Conservation (phyloP, 2,797 vertebrate species). For the Ctenosaura bakeri region DNA sequence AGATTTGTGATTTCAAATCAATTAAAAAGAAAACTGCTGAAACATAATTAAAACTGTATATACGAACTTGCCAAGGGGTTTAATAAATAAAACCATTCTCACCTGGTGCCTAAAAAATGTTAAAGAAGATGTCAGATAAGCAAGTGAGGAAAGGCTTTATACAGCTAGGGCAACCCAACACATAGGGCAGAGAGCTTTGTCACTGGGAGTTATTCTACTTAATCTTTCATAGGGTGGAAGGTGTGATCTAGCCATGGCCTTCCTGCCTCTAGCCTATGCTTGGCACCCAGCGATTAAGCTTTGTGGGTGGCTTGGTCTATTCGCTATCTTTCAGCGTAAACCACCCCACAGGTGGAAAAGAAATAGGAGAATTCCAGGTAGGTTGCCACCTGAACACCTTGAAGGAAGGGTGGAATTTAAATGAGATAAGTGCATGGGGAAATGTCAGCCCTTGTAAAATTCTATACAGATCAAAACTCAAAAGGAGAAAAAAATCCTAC, state of each 20-base stretch:
- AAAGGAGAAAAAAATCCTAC: not conserved
- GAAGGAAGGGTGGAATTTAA: slow-evolving; percentile 1
- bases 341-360: not conserved
- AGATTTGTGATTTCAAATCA: not conserved
- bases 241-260: not conserved
- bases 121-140: not conserved
- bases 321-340: not conserved
- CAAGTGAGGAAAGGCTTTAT: not conserved
- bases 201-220: not conserved
- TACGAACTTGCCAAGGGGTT: not conserved
- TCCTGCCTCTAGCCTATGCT: too few species aligned
- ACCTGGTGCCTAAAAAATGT: not conserved
- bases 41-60: not conserved
- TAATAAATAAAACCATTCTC: not conserved
- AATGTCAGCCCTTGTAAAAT: not conserved
- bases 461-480: not conserved
- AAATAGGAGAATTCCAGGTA: not conserved
- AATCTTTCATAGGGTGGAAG: not conserved
- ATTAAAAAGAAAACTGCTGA: not conserved
- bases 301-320: not conserved
- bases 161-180: not conserved
- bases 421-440: not conserved
- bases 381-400: not conserved
- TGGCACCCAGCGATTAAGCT: not conserved
- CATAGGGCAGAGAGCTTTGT: not conserved